These are phyloP conservation scores for Gallirallus australis DNA, from an alignment of 2,797 vertebrate genomes.

Conservation along the genomic window DNA sequence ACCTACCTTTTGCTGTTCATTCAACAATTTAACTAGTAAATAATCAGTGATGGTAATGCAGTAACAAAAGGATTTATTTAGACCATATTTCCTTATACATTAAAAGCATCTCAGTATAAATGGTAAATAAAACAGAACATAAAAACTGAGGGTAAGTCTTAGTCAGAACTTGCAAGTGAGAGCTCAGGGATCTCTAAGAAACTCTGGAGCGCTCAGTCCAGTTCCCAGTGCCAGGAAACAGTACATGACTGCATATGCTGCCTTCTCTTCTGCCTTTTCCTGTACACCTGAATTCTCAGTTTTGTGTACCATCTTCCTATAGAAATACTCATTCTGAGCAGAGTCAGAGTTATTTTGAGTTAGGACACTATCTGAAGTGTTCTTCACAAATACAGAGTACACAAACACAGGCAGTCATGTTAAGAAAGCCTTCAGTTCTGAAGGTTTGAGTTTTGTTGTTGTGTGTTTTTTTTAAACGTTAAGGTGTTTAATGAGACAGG, in stretches of 20 bases:
- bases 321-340: not conserved
- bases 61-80: not conserved
- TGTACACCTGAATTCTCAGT: not conserved
- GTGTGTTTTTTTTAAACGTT: not conserved
- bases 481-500: not conserved
- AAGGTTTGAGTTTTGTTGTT: not conserved
- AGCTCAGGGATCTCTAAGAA: not conserved
- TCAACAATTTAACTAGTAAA: not conserved
- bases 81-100: not conserved
- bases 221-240: not conserved
- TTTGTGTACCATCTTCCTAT: not conserved
- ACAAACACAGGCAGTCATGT: not conserved
- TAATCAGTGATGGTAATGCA: not conserved
- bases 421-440: not conserved
- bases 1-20: not conserved
- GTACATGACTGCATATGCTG: not conserved
- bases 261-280: not conserved
- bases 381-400: not conserved
- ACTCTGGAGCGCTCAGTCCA: not conserved
- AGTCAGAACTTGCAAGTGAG: not conserved
- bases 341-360: not conserved
- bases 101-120: not conserved
- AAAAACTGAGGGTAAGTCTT: not conserved
- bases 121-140: not conserved
- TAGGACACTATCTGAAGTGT: not conserved